Percentiles rank a stretch among this genome's conserved stretches.
These are phyloP conservation scores for Addax nasomaculatus DNA, from an alignment of 2,113 vertebrate species.

Conservation along the genomic window DNA sequence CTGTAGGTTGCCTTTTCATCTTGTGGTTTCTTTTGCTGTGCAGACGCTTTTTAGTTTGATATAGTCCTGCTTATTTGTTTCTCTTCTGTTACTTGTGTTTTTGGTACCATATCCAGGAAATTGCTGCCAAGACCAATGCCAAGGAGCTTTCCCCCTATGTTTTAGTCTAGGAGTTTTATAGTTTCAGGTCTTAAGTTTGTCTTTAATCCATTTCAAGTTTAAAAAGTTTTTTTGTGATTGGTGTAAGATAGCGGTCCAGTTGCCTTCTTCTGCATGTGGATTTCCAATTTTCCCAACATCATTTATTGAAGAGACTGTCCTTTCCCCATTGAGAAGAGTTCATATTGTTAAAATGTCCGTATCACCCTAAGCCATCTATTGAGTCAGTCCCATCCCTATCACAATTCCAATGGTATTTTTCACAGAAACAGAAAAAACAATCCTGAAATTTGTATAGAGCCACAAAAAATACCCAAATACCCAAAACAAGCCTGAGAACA, in stretches of 20 bases:
- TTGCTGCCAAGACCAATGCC: neutral
- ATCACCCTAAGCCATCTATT: neutral
- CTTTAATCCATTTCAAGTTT: neutral
- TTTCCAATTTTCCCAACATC: neutral
- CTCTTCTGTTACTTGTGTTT: neutral
- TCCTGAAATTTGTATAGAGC: neutral
- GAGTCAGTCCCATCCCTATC: neutral
- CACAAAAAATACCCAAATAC: neutral
- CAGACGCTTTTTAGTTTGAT: neutral
- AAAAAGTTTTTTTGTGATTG: neutral
- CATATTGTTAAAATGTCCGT: neutral
- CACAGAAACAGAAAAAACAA: neutral
- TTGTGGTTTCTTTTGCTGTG: neutral
- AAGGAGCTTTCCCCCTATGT: neutral
- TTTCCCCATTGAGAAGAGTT: neutral
- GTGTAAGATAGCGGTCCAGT: neutral
- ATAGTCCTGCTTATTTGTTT: neutral
- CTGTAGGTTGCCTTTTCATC: neutral
- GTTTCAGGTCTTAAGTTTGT: neutral
- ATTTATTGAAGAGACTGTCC: neutral
- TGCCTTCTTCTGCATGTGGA: neutral
- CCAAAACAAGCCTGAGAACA: neutral
- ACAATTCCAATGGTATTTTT: neutral
- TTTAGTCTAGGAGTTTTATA: neutral
- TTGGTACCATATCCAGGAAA: neutral